Evolutionary conservation across 2,797 vertebrate genomes (phyloP).

Genomic region (Microctenopoma steveboyesi): DNA sequence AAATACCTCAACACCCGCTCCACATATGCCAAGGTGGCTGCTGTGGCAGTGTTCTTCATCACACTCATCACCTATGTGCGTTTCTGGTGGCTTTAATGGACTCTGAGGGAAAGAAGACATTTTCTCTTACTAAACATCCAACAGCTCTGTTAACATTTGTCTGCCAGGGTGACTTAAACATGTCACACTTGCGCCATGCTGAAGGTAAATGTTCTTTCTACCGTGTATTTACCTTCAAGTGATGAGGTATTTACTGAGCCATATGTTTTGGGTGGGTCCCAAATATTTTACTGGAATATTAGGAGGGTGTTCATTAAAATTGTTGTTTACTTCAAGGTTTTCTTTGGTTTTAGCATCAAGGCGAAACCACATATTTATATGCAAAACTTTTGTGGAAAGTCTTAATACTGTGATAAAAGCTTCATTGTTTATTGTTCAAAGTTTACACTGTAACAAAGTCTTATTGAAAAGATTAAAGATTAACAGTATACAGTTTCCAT

Average conservation of each 20-base stretch:
- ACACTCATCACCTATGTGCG: constrained; percentile 92
- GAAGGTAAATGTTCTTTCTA: background rate
- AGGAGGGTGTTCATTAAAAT: constrained; percentile 4
- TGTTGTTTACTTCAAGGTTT: constrained; percentile 34
- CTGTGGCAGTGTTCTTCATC: constrained; percentile 89
- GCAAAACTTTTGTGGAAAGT: constrained; percentile 36
- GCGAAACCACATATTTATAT: constrained; percentile 10
- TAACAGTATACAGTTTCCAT: constrained; percentile 17
- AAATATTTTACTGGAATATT: constrained; percentile 34
- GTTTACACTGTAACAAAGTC: constrained; percentile 59
- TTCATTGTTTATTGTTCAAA: constrained; percentile 54
- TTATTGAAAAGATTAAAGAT: constrained; percentile 61
- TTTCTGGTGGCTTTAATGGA: constrained; percentile 95
- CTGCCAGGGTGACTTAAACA: constrained; percentile 42
- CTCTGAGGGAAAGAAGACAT: constrained; percentile 6
- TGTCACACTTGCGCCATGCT: background rate
- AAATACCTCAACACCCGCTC: constrained; percentile 96
- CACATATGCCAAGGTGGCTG: constrained; percentile 91
- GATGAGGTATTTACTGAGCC: constrained; percentile 25
- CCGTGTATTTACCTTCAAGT: constrained; percentile 11
- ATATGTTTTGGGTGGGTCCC: constrained; percentile 14
- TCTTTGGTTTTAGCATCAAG: constrained; percentile 21
- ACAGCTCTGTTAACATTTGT: constrained; percentile 5
- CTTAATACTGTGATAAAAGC: constrained; percentile 50
- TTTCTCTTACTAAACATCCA: background rate